Conservation (phyloP, 2,797 vertebrate species). For the Darevskia mixta region DNA sequence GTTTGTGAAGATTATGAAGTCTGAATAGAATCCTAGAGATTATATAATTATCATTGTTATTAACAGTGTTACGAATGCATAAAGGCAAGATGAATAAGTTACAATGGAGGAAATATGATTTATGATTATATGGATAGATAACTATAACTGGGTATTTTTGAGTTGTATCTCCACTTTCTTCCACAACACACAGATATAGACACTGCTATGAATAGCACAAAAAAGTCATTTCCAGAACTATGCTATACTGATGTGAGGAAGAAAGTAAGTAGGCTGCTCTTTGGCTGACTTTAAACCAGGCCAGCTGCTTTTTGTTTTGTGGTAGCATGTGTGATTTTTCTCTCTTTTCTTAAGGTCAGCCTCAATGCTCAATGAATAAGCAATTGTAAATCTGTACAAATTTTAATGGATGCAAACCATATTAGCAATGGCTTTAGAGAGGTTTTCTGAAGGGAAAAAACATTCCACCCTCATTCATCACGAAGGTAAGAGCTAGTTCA, state of each 20-base stretch:
- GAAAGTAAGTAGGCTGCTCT: too few relatives aligned
- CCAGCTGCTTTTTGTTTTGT: background rate
- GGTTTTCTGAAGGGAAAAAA: background rate
- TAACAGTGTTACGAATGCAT: too few relatives aligned
- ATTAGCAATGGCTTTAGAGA: background rate
- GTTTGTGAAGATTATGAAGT: too few relatives aligned
- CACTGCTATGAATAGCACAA: background rate
- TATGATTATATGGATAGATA: too few relatives aligned
- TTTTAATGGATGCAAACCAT: background rate
- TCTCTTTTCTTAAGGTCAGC: background rate
- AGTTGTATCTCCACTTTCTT: background rate
- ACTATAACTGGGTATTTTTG: background rate
- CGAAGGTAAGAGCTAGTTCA: background rate
- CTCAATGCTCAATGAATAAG: background rate
- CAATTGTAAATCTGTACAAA: background rate
- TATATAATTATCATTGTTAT: too few relatives aligned
- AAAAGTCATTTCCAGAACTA: background rate
- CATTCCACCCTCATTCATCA: background rate
- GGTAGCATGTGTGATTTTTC: background rate
- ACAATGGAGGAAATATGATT: too few relatives aligned
- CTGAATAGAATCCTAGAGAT: too few relatives aligned
- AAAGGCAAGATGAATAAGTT: too few relatives aligned
- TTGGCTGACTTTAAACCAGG: background rate
- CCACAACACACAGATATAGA: background rate
- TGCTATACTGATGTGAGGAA: background rate